These are phyloP conservation scores for Peromyscus eremicus DNA, from an alignment of 2,797 vertebrate genomes.

Conservation along the genomic window DNA sequence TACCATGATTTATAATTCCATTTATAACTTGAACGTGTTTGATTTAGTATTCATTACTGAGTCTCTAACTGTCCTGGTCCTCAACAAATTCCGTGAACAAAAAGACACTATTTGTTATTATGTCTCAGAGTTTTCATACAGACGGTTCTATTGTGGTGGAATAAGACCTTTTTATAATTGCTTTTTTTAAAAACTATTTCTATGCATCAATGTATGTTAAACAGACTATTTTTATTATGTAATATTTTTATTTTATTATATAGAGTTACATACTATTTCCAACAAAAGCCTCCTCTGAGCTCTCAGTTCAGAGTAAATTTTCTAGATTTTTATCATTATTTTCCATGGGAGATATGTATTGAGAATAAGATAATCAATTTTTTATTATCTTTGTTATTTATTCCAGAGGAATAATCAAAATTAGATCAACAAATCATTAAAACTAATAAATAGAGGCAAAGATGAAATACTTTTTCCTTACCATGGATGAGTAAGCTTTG, in stretches of 20 bases:
- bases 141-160: neutral
- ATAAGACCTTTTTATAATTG: neutral
- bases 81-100: neutral
- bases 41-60: neutral
- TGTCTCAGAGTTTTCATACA: neutral
- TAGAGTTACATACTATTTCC: neutral
- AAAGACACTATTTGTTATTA: neutral
- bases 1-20: neutral
- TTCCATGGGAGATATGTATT: neutral
- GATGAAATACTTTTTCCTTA: neutral
- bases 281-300: neutral
- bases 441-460: neutral
- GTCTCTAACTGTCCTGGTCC: neutral
- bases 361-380: neutral
- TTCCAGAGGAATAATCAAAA: neutral
- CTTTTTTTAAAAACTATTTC: neutral
- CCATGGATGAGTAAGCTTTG: neutral
- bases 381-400: neutral
- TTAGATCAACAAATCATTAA: slow-evolving; percentile 10
- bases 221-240: neutral
- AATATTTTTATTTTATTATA: neutral
- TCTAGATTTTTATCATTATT: neutral
- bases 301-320: neutral
- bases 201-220: neutral
- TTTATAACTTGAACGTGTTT: neutral